phyloP scores from a whole-genome alignment of 2,888 invertebrate genomes.

The Oasisia sp. region DNA sequence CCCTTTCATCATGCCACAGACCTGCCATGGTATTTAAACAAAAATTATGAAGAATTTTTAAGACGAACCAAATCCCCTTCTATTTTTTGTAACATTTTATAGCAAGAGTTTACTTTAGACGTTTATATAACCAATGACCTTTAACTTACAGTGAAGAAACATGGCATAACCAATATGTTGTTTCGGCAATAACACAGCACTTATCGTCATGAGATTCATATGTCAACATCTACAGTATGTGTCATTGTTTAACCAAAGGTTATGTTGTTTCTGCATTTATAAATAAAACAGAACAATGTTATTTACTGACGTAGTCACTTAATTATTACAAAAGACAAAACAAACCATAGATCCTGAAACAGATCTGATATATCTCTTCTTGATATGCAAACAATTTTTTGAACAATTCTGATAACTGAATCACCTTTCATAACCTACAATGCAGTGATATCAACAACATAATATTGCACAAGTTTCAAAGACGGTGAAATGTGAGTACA shows the following conservation, averaged over 20 bases:
- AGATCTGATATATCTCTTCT: slow-evolving; percentile 3
- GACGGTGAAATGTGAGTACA: not conserved
- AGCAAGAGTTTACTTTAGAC: too few relatives aligned
- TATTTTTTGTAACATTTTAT: too few relatives aligned
- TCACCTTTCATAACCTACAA: not conserved
- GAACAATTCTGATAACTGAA: not conserved
- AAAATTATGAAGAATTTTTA: not conserved
- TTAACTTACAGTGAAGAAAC: too few relatives aligned
- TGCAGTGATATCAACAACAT: not conserved
- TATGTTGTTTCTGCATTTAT: not conserved
- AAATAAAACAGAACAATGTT: not conserved
- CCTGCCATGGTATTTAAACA: not conserved
- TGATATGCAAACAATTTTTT: not conserved
- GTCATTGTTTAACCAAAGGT: not conserved
- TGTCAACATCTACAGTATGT: not conserved
- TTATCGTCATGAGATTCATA: not conserved
- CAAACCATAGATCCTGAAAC: not conserved
- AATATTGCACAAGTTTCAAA: slow-evolving; percentile 3
- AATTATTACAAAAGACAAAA: not conserved
- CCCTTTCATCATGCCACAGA: not conserved
- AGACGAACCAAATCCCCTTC: not conserved
- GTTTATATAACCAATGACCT: too few relatives aligned
- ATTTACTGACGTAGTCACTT: not conserved
- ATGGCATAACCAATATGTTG: not conserved
- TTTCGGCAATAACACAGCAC: not conserved